These are phyloP conservation scores for Taphrorychus bicolor DNA, from an alignment of 2,888 invertebrate species.

Conservation along the genomic window DNA sequence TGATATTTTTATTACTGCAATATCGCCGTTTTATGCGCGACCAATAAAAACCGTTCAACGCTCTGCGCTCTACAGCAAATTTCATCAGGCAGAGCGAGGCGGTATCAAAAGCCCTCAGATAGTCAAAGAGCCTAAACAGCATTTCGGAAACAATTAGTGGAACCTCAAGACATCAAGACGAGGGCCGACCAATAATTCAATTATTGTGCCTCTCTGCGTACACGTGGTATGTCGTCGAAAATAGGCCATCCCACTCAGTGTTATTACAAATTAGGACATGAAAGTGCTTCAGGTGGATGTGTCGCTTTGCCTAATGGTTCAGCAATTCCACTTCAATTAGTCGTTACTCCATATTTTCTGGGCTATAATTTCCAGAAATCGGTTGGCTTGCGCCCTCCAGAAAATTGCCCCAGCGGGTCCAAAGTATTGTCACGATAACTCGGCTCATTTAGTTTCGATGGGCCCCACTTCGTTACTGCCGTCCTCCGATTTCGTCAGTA, in stretches of 20 bases:
- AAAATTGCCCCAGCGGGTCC: slow-evolving; percentile 7
- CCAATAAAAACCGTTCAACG: neutral
- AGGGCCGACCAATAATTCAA: slow-evolving; percentile 4
- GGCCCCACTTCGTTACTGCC: slow-evolving; percentile 22
- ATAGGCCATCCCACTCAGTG: slow-evolving; percentile 9
- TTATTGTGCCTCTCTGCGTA: slow-evolving; percentile 1
- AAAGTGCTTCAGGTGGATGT: neutral
- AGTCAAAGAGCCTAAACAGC: slow-evolving; percentile 5
- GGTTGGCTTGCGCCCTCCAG: neutral
- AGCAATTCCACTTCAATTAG: neutral
- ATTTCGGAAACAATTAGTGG: slow-evolving; percentile 8
- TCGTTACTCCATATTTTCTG: too few species aligned
- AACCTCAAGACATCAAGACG: neutral
- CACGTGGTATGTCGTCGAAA: slow-evolving; percentile 9
- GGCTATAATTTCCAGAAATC: neutral
- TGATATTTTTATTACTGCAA: slow-evolving; percentile 13
- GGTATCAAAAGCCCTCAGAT: neutral
- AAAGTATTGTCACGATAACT: slow-evolving; percentile 25
- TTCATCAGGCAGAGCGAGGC: neutral
- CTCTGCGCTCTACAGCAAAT: neutral
- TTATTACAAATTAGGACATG: neutral
- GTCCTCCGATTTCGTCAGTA: slow-evolving; percentile 10
- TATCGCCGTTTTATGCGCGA: neutral
- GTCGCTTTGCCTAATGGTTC: neutral
- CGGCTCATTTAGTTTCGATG: slow-evolving; percentile 24